Evolutionary conservation across 1,140 invertebrate species (phyloP), one percentile per base, ranked within the genome.

Genomic region (Drosophila nebulosa): DNA sequence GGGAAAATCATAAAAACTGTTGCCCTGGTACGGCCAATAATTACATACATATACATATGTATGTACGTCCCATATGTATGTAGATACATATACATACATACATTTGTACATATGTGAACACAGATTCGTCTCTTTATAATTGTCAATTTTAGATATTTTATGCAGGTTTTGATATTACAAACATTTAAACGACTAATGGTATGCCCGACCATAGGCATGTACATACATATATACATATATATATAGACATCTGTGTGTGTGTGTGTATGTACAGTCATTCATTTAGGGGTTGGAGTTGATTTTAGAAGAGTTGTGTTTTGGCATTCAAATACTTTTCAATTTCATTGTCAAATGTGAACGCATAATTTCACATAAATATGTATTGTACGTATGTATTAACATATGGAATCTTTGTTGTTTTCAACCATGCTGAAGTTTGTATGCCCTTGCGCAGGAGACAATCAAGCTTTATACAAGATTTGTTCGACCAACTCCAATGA

Each of bases 1-100:
- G 55, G 51, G 7, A 36, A 73, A 84, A 84, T 84, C 79, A 79
- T 84, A 81, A 79, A 84, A 71, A 79, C 62, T 77, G 78, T 57
- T 69, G 63, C 69, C 16, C 16, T 5, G 22, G 72, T 62, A 73
- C 73, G 57, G 74, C 72, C 69, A 78, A 66, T 64, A 73, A 76
- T 66, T 76, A 70, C 71, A 60, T 30, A 74, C 61, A 6, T 32
- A 32, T 3, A 2, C 9, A 30, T 7, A 30, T 30, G 9, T 7
- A 27, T 3, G 24, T 26, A 26, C 24, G 4, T 26, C n/a, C n/a
- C 60, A 30, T 30, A 30, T 7, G 6, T 27, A 27, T 6, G 5
- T 30, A 9, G 1, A 9, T 30, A 9, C 27, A 30, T 30, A 32
- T 1, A 46, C 39, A 10, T 21, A 30, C 27, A 59, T 36, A 51